Percentiles rank a stretch among this genome's conserved stretches.
Evolutionary conservation across 53 echinoderm and acorn worm genomes (phyloP).

Genomic region (Astropecten irregularis): DNA sequence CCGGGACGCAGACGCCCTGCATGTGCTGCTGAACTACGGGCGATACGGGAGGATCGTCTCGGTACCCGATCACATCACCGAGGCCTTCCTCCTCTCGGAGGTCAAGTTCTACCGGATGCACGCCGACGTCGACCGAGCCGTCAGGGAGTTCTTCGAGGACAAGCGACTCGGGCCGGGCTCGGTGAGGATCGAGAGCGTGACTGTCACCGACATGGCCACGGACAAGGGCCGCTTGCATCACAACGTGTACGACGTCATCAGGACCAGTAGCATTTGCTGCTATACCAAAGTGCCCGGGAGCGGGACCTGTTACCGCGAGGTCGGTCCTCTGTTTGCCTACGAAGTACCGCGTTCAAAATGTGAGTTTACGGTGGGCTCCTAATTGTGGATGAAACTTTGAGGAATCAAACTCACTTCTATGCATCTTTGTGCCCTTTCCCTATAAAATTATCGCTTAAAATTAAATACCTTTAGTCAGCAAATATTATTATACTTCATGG

Average conservation of each 20-base stretch:
- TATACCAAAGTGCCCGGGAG: slow-evolving; percentile 70
- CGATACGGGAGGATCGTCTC: slow-evolving; percentile 66
- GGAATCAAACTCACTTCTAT: background rate
- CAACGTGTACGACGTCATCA: slow-evolving; percentile 74
- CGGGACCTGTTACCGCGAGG: slow-evolving; percentile 72
- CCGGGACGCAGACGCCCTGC: slow-evolving; percentile 70
- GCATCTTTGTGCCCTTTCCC: too few relatives aligned
- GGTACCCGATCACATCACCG: slow-evolving; percentile 69
- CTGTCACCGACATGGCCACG: slow-evolving; percentile 76
- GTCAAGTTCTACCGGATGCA: slow-evolving; percentile 71
- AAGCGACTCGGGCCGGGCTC: slow-evolving; percentile 62
- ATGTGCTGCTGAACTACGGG: slow-evolving; percentile 78
- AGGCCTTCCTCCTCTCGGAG: slow-evolving; percentile 73
- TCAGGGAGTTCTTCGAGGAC: slow-evolving; percentile 62
- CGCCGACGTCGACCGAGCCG: slow-evolving; percentile 23
- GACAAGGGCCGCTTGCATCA: slow-evolving; percentile 70
- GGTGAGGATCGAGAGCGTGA: slow-evolving; percentile 65
- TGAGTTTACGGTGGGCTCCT: too few relatives aligned
- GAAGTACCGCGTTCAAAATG: slow-evolving; percentile 76
- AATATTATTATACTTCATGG: too few relatives aligned
- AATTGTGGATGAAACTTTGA: background rate
- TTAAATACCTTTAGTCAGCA: too few relatives aligned
- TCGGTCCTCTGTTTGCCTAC: slow-evolving; percentile 57
- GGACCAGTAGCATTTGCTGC: slow-evolving; percentile 65
- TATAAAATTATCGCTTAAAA: too few relatives aligned